Conservation (phyloP, 37 sponge, comb jelly and placozoan genomes). For the Ianthella basta region DNA sequence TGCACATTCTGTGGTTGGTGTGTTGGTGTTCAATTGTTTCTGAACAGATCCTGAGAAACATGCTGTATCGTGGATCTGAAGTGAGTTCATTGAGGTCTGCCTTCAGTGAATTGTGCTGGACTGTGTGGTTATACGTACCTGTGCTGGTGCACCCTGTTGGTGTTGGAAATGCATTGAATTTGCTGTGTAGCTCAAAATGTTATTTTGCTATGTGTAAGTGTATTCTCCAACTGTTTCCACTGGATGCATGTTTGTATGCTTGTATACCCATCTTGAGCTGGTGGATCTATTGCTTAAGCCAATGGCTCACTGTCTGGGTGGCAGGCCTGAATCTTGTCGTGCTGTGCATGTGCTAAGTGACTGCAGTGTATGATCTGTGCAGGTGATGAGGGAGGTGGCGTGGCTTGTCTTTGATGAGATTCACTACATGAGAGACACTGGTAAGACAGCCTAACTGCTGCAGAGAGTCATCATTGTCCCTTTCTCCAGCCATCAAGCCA, state of each 20-base stretch:
- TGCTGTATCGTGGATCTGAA: slow-evolving; percentile 97
- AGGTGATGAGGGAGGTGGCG: slow-evolving; percentile 96
- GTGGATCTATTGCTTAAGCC: too few species aligned
- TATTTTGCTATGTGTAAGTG: background rate
- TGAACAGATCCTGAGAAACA: slow-evolving; percentile 85
- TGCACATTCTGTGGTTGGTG: background rate
- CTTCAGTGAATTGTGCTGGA: background rate
- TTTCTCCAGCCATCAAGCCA: background rate
- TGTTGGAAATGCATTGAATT: background rate
- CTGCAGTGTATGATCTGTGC: background rate
- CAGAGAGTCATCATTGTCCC: background rate
- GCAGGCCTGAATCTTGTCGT: background rate
- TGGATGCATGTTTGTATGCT: too few species aligned
- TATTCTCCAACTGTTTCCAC: too few species aligned
- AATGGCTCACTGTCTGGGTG: too few species aligned
- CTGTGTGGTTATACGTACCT: background rate
- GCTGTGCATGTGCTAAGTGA: background rate
- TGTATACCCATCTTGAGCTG: too few species aligned
- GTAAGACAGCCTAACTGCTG: slow-evolving; percentile 26
- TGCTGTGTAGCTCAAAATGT: background rate
- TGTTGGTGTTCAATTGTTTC: background rate
- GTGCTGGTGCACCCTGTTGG: too few species aligned
- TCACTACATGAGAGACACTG: slow-evolving; percentile 94
- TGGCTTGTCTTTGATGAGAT: slow-evolving; percentile 97
- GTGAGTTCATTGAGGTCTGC: slow-evolving; percentile 29